phyloP scores from a whole-genome alignment of 2,113 vertebrate species.

The Caloenas nicobarica region DNA sequence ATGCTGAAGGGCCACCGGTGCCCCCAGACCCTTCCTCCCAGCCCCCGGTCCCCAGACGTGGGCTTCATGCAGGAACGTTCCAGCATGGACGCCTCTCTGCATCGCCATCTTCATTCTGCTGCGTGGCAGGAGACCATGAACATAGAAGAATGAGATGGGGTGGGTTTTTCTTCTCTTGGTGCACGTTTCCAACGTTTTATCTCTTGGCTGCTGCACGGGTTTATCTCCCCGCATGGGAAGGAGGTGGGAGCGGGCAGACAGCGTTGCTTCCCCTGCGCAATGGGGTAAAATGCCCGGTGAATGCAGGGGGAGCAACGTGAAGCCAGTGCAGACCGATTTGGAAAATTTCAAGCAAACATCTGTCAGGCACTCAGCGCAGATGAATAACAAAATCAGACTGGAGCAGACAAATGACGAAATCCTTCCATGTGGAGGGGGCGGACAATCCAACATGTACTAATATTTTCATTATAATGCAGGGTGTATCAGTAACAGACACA shows the following conservation, averaged over 20 bases:
- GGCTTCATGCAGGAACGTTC: not conserved
- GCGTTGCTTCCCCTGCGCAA: rapidly evolving
- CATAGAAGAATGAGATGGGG: rapidly evolving
- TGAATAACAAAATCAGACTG: not conserved
- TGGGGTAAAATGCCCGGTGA: rapidly evolving
- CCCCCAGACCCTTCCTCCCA: not conserved
- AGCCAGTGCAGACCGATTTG: not conserved
- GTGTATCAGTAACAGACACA: not conserved
- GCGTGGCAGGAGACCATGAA: not conserved
- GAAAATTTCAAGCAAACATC: not conserved
- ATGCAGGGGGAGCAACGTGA: rapidly evolving
- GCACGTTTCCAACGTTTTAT: rapidly evolving
- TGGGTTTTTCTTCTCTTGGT: not conserved
- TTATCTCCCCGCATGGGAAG: not conserved
- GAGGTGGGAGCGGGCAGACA: not conserved
- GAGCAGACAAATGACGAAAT: constrained; percentile 48
- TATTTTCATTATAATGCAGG: not conserved
- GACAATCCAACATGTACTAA: not conserved
- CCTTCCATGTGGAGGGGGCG: constrained; percentile 6
- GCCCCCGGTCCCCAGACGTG: not conserved
- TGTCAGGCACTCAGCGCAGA: not conserved
- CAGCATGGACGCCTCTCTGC: not conserved
- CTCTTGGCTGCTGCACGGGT: not conserved
- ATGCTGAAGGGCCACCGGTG: not conserved
- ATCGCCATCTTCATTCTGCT: not conserved